phyloP scores from a whole-genome alignment of 2,888 invertebrate species.

The Meiosimyza platycephala region DNA sequence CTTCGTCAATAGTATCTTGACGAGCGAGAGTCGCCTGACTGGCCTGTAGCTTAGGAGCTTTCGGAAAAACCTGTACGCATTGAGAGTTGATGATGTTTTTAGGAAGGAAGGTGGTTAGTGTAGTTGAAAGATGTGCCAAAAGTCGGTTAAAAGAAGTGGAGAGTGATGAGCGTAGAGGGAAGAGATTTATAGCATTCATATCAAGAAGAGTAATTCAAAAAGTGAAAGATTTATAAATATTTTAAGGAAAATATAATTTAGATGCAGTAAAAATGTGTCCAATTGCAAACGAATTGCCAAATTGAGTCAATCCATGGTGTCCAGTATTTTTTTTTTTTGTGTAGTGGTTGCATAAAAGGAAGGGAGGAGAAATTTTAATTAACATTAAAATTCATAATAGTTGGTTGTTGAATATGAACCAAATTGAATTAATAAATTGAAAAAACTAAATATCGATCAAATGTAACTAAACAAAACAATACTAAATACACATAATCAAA shows the following conservation, averaged over 20 bases:
- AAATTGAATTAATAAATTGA: too few relatives aligned
- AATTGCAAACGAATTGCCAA: constrained; percentile 18
- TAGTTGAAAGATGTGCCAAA: not conserved
- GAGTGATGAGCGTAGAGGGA: constrained; percentile 10
- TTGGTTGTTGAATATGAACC: too few relatives aligned
- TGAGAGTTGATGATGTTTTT: constrained; percentile 8
- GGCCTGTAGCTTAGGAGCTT: constrained; percentile 75
- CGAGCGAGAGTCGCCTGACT: constrained; percentile 71
- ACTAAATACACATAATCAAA: not conserved
- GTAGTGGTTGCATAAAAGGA: constrained; percentile 2
- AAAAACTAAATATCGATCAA: not conserved
- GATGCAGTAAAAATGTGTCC: constrained; percentile 12
- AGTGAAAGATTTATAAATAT: not conserved
- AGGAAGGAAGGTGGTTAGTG: constrained; percentile 17
- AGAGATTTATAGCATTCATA: not conserved
- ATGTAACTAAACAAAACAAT: not conserved
- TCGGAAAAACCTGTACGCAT: constrained; percentile 72
- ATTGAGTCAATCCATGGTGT: not conserved
- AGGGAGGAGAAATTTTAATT: constrained; percentile 11
- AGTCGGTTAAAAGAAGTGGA: constrained; percentile 13
- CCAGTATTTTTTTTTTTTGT: constrained; percentile 7
- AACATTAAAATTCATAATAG: not conserved
- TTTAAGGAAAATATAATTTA: not conserved
- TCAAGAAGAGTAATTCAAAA: not conserved
- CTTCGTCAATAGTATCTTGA: constrained; percentile 85